Conservation (phyloP, 2,797 vertebrate species). For the Epinephelus coioides region DNA sequence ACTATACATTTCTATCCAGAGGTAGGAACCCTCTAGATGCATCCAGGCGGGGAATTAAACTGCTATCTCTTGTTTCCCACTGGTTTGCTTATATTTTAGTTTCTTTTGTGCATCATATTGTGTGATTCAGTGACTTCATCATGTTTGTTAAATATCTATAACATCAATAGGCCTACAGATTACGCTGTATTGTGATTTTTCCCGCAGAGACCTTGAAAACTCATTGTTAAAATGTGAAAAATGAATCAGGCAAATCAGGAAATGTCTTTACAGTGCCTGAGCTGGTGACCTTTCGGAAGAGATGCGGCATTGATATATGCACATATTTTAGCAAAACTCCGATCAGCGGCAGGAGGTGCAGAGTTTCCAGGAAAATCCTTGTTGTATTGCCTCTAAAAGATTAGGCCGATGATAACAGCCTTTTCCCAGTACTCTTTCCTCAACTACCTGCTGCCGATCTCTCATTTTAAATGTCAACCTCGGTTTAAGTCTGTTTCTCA, state of each 20-base stretch:
- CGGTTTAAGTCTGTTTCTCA: constrained; percentile 46
- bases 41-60: not conserved
- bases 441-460: constrained; percentile 15
- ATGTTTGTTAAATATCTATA: not conserved
- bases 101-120: not conserved
- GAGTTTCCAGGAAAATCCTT: constrained; percentile 43
- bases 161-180: not conserved
- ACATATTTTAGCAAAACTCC: constrained; percentile 28
- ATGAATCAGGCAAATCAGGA: not conserved
- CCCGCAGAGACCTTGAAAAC: not conserved
- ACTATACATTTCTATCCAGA: not conserved
- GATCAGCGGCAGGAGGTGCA: not conserved
- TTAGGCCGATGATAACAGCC: constrained; percentile 43
- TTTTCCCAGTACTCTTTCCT: constrained; percentile 45
- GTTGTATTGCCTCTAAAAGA: constrained; percentile 38
- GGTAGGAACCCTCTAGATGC: not conserved
- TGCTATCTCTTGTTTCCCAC: not conserved
- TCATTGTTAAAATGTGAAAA: constrained; percentile 11
- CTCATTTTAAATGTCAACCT: constrained; percentile 57
- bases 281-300: constrained; percentile 26
- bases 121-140: not conserved
- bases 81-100: not conserved
- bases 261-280: constrained; percentile 3
- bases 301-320: not conserved
- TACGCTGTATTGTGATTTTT: not conserved